Evolutionary conservation across 2,113 vertebrate species (phyloP), one percentile per base, ranked within the genome.

Genomic region (Monopterus albus): DNA sequence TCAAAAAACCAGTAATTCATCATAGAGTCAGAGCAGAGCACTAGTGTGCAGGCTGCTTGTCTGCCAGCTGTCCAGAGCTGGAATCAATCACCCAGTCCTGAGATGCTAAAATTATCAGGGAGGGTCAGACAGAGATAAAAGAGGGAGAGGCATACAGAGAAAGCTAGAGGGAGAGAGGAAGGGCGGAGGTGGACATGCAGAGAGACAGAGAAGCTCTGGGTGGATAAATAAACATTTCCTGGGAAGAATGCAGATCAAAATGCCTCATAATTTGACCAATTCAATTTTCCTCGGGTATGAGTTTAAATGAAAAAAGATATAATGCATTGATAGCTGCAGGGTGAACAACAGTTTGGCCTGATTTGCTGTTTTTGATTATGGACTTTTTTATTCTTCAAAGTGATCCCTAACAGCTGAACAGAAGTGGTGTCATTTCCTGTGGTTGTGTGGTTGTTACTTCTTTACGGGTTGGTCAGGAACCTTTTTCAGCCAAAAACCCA

Each of bases 51-150:
- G 65, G 73, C 62, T 70, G 58, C 79, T 59, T 65, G 75, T 87
- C 86, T 87, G 76, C 81, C 75, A 74, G 81, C 75, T 74, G 35
- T 81, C 84, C 83, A 86, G 80, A 84, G 86, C 87, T 87, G 77
- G 81, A 87, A 93, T 92, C 91, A 92, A 92, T 92, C 91, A 92
- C 77, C 85, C 67, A 73, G 82, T 87, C 73, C 72, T 79, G 66
- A 83, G 80, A 88, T 65, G 74, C 55, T 59, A 74, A 87, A 80
- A 84, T 85, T 75, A 86, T 87, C 78, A 81, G 75, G 62, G 71
- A 83, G 75, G 76, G 67, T 78, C 60, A 47, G 61, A 51, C 62
- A 67, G 28, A 79, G 68, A 84, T 25, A 78, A 69, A 56, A 31
- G 29, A 57, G 70, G 73, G 49, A 76, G 49, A 56, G 50, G 74